Evolutionary conservation across 2,797 vertebrate species (phyloP).

Genomic region (Artibeus lituratus): DNA sequence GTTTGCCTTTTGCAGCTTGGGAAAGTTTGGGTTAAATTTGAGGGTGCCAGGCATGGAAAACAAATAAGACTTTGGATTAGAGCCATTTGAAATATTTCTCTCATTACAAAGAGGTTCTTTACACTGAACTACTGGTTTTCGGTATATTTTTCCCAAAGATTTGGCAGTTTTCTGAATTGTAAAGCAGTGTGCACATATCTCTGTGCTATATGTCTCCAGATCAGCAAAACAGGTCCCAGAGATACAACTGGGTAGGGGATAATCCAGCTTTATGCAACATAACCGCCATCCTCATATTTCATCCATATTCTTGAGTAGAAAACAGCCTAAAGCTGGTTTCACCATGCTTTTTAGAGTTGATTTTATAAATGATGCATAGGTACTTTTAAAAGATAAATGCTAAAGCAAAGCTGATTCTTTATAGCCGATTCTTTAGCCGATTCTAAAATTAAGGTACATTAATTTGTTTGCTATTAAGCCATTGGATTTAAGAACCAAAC

Average conservation of each 20-base stretch:
- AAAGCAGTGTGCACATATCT: background rate
- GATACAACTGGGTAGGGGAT: background rate
- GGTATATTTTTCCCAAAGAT: constrained; percentile 22
- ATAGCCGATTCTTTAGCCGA: background rate
- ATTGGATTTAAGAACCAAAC: background rate
- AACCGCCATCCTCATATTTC: background rate
- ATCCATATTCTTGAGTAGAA: background rate
- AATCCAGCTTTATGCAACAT: constrained; percentile 19
- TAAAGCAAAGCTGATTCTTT: background rate
- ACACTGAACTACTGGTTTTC: constrained; percentile 40
- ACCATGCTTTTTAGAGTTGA: background rate
- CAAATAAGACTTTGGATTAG: constrained; percentile 54
- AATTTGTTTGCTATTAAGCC: background rate
- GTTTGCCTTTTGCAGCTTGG: constrained; percentile 41
- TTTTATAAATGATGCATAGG: background rate
- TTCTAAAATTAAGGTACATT: background rate
- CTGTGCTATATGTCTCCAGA: constrained; percentile 15
- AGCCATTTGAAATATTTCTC: constrained; percentile 59
- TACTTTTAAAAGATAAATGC: background rate
- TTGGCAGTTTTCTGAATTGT: constrained; percentile 29
- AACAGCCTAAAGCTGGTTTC: background rate
- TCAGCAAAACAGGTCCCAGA: background rate
- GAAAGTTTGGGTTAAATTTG: constrained; percentile 48
- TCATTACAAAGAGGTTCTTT: background rate
- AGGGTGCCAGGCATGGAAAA: constrained; percentile 35